phyloP scores from a whole-genome alignment of 2,113 vertebrate genomes.

The Pollachius pollachius region DNA sequence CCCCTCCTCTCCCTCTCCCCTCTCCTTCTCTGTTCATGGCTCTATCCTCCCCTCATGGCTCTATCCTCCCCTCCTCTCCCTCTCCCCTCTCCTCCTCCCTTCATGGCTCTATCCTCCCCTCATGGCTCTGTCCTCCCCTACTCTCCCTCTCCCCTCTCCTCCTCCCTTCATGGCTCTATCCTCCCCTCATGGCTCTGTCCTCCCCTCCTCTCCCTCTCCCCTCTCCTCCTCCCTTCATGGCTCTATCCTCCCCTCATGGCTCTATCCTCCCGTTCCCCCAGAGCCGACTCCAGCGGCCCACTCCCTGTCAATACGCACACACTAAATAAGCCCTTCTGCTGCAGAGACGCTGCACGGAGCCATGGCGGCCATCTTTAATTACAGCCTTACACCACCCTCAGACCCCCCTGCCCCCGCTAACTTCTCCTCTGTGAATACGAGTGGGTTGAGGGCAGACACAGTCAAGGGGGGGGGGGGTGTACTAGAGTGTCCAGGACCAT shows the following conservation, averaged over 20 bases:
- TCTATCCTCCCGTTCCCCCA: slow-evolving; percentile 50
- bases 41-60: too few species aligned
- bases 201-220: neutral
- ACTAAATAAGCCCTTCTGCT: slow-evolving; percentile 64
- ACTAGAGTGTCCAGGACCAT: slow-evolving; percentile 28
- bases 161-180: slow-evolving; percentile 40
- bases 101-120: too few species aligned
- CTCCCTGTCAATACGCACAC: slow-evolving; percentile 71
- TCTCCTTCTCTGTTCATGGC: too few species aligned
- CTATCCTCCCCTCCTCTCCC: too few species aligned
- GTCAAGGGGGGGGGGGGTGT: slow-evolving; percentile 49
- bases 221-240: slow-evolving; percentile 30
- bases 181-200: slow-evolving; percentile 32
- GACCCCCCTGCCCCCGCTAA: slow-evolving; percentile 38
- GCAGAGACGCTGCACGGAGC: slow-evolving; percentile 57
- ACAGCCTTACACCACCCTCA: slow-evolving; percentile 44
- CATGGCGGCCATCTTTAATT: slow-evolving; percentile 71
- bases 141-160: slow-evolving; percentile 52
- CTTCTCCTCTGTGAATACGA: slow-evolving; percentile 61
- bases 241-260: slow-evolving; percentile 19
- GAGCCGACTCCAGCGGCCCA: slow-evolving; percentile 62
- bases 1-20: neutral
- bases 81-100: too few species aligned
- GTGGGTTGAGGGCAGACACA: slow-evolving; percentile 66
- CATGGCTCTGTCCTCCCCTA: slow-evolving; percentile 38